Evolutionary conservation across 2,888 invertebrate species (phyloP), one percentile per base, ranked within the genome.

Genomic region (Coelinius sp.): DNA sequence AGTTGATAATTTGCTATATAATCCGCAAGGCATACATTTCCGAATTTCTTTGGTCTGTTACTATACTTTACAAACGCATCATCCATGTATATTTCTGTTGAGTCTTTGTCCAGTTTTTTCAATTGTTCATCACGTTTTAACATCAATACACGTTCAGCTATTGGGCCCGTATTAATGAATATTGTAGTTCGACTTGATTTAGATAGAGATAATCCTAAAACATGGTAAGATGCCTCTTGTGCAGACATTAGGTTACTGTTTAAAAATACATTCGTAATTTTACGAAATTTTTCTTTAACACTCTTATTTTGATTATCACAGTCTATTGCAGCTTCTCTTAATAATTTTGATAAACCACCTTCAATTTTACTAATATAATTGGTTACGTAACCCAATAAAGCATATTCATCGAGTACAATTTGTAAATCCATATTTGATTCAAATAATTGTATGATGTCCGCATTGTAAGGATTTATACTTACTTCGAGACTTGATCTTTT

Each of bases 341-440:
- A n/a, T n/a, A n/a, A n/a, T n/a, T n/a, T n/a, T n/a, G n/a, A n/a
- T n/a, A n/a, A n/a, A n/a, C n/a, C n/a, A 25, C 63, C 75, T 31
- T 76, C 74, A 38, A 74, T 52, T 75, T 80, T 79, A 6, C 49
- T 71, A 25, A 78, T 70, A 53, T 77, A 76, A 70, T 78, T 74
- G 10, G 67, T 75, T 2, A 77, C 53, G 53, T 80, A 79, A 12
- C 63, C 68, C 14, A 74, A 68, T 12, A 73, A 38, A 6, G 68
- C 75, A 68, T 79, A 79, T 44, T 75, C 74, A 62, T 78, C 75
- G 8, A 79, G 38, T 52, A 80, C 68, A 31, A 73, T 76, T 67
- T 78, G 80, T 27, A 77, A 27, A 68, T 79, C 78, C 7, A 78
- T 78, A 71, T 80, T 79, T 0, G 76, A 52, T 71, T 78, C 78